phyloP scores from a whole-genome alignment of 2,113 vertebrate genomes.

The Taurulus bubalis region DNA sequence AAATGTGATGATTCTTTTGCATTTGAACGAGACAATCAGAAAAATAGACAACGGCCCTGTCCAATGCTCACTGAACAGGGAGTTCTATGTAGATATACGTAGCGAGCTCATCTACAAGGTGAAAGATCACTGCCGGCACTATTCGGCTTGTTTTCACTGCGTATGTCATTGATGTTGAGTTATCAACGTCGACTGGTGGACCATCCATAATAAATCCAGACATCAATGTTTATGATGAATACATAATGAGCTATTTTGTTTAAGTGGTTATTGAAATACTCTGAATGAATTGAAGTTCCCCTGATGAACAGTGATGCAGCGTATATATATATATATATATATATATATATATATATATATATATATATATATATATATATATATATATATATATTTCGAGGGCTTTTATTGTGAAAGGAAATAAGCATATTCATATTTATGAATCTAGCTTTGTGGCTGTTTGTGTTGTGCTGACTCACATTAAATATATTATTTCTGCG shows the following conservation, averaged over 20 bases:
- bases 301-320: background rate
- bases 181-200: background rate
- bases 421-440: background rate
- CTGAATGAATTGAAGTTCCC: too few relatives aligned
- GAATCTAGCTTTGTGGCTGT: background rate
- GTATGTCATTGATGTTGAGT: background rate
- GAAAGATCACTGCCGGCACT: too few relatives aligned
- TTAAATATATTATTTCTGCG: background rate
- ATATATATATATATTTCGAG: too few relatives aligned
- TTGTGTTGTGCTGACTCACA: background rate
- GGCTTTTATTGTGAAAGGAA: background rate
- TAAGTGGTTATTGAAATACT: too few relatives aligned
- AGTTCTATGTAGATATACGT: background rate
- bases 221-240: background rate
- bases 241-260: background rate
- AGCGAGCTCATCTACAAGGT: background rate
- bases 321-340: too few relatives aligned
- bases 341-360: too few relatives aligned
- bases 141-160: background rate
- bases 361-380: too few relatives aligned
- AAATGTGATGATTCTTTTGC: background rate
- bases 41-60: background rate
- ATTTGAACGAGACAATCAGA: background rate
- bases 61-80: background rate
- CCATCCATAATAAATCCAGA: background rate